Percentiles rank a stretch among this genome's conserved stretches.
Evolutionary conservation across 23 tunicate genomes (phyloP).

Genomic region (Styela clava): DNA sequence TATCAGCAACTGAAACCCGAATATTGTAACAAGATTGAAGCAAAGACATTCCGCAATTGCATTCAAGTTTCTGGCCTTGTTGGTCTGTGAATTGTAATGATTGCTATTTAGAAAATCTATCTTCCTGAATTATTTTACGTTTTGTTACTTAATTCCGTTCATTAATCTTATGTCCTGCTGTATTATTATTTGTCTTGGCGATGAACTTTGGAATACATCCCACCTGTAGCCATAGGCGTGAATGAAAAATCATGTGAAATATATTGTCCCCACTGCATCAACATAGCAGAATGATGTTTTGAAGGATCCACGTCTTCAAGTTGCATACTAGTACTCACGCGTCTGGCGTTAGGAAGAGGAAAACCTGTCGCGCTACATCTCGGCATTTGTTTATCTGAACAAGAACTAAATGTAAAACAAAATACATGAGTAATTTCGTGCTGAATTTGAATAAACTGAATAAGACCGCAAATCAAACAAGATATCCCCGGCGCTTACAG

Average conservation of each 20-base stretch:
- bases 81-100: no score
- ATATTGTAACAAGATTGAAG: neutral
- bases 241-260: slow-evolving; percentile 10
- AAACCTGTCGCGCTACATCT: neutral
- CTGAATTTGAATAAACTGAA: no score
- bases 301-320: neutral
- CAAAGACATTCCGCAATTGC: neutral
- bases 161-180: no score
- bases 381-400: neutral
- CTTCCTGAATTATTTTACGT: no score
- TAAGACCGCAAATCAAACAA: no score
- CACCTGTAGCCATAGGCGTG: slow-evolving; percentile 6
- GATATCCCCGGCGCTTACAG: no score
- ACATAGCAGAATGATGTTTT: neutral
- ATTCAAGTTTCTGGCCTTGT: neutral
- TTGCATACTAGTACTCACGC: neutral
- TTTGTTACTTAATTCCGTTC: no score
- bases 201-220: no score
- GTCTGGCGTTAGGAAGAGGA: slow-evolving; percentile 8
- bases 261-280: slow-evolving; percentile 11
- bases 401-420: neutral
- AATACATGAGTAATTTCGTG: neutral
- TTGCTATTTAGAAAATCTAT: no score
- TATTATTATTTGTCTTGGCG: no score
- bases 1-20: neutral